Conservation (phyloP, 2,113 vertebrate species). For the Podarcis muralis region DNA sequence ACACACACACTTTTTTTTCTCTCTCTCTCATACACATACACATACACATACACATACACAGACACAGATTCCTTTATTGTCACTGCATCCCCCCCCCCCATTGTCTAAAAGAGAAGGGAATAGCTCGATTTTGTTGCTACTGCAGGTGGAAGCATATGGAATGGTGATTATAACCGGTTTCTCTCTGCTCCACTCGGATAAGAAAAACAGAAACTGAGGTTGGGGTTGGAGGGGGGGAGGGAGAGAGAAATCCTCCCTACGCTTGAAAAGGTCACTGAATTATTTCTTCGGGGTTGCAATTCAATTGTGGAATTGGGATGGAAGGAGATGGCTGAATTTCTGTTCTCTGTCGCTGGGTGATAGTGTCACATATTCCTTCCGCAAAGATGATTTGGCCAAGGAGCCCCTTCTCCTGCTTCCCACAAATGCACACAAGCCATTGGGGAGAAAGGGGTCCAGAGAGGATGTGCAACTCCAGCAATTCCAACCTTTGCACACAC, state of each 20-base stretch:
- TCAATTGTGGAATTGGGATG: not conserved
- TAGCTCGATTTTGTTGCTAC: not conserved
- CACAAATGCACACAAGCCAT: not conserved
- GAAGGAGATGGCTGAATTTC: too few relatives aligned
- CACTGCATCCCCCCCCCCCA: not conserved
- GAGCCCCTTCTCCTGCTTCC: not conserved
- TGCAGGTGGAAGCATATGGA: conserved; percentile 6
- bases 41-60: not conserved
- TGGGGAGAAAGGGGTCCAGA: not conserved
- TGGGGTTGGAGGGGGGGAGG: not conserved
- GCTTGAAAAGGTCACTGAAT: not conserved
- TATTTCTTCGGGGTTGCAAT: not conserved
- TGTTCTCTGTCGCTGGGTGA: not conserved
- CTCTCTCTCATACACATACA: not conserved
- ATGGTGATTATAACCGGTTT: not conserved
- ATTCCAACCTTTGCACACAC: not conserved
- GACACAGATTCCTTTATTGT: not conserved
- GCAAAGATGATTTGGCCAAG: not conserved
- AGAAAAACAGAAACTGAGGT: not conserved
- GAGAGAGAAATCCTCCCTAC: not conserved
- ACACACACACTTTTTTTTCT: not conserved
- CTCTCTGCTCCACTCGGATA: not conserved
- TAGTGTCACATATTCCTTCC: not conserved
- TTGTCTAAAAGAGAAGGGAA: not conserved
- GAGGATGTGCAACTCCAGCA: not conserved